Evolutionary conservation across 2,113 vertebrate species (phyloP).

Genomic region (Leucopsar rothschildi): DNA sequence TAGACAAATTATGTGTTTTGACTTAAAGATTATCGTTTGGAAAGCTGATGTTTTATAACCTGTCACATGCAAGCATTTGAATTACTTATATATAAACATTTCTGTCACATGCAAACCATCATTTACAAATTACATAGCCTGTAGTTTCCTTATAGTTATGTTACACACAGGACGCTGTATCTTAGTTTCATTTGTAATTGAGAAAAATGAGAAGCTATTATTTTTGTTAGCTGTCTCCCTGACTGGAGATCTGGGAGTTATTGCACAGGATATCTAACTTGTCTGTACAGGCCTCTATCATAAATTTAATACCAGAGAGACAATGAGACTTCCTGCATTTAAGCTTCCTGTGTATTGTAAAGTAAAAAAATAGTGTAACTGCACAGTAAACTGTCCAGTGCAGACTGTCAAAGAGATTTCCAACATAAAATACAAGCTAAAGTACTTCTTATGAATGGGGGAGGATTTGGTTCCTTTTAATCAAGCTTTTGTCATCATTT

Average conservation of each 20-base stretch:
- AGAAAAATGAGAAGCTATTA: neutral
- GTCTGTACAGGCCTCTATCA: neutral
- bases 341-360: neutral
- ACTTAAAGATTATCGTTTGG: neutral
- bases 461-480: neutral
- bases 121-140: neutral
- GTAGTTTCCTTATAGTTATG: neutral
- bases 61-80: neutral
- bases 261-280: neutral
- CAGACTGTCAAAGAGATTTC: neutral
- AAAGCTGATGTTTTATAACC: neutral
- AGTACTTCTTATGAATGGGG: neutral
- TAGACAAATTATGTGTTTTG: neutral
- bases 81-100: neutral
- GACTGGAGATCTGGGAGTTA: neutral
- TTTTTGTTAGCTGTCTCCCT: neutral
- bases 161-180: neutral
- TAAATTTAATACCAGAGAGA: neutral
- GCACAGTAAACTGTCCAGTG: neutral
- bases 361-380: neutral
- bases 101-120: neutral
- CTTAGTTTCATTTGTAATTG: neutral
- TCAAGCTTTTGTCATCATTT: neutral
- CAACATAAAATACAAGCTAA: neutral
- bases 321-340: neutral